A percentile compares a stretch with the other conserved stretches of the same genome.
These are phyloP conservation scores for Ornithoptera alexandrae DNA, from an alignment of 2,888 invertebrate genomes.

Conservation along the genomic window DNA sequence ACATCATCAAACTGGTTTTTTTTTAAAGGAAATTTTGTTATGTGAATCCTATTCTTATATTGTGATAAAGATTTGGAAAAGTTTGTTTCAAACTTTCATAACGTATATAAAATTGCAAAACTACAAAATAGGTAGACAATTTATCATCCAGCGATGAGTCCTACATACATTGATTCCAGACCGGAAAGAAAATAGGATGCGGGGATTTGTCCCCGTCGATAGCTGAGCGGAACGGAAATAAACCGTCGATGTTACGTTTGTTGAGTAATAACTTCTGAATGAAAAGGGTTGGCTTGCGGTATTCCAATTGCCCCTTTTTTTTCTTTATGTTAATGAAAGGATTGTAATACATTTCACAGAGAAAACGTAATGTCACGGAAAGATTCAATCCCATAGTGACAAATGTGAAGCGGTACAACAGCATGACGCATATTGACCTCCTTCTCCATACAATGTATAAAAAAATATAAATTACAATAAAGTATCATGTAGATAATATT, in stretches of 20 bases:
- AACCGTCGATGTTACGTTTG: conserved; percentile 41
- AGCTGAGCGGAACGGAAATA: conserved; percentile 28
- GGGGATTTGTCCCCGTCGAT: conserved; percentile 28
- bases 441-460: neutral
- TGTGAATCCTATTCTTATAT: no score
- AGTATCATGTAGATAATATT: conserved; percentile 9
- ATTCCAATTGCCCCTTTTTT: conserved; percentile 29
- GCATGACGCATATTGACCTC: no score
- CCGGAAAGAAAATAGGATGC: conserved; percentile 30
- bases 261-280: conserved; percentile 46
- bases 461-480: neutral
- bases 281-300: conserved; percentile 41
- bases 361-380: conserved; percentile 20
- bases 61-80: no score
- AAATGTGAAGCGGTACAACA: conserved; percentile 6
- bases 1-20: no score
- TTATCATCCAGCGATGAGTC: conserved; percentile 9
- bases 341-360: conserved; percentile 18
- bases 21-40: no score
- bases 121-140: conserved; percentile 4
- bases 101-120: conserved; percentile 1
- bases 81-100: neutral
- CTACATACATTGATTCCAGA: conserved; percentile 24
- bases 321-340: conserved; percentile 28
- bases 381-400: conserved; percentile 19